These are phyloP conservation scores for Diaperis boleti DNA, from an alignment of 2,888 invertebrate genomes.

Conservation along the genomic window DNA sequence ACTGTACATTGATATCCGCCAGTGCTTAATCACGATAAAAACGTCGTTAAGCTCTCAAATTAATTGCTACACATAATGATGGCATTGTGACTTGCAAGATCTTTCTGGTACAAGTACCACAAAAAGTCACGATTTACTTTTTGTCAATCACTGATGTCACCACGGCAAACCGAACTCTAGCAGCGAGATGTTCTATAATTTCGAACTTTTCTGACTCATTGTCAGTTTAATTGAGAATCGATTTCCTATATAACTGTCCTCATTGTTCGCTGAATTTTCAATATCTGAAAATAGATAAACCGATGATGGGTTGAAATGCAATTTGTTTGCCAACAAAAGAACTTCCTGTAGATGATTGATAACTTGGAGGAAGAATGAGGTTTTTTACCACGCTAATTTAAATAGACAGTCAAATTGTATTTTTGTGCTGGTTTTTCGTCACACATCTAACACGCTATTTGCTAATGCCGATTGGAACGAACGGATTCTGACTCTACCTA, in stretches of 20 bases:
- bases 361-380: slow-evolving; percentile 2
- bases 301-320: slow-evolving; percentile 1
- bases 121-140: slow-evolving; percentile 13
- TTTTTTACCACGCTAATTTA: neutral
- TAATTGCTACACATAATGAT: neutral
- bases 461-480: too few relatives aligned
- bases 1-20: neutral
- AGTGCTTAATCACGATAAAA: neutral
- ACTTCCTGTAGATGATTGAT: slow-evolving; percentile 20
- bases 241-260: slow-evolving; percentile 11
- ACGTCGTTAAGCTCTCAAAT: neutral
- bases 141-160: slow-evolving; percentile 5
- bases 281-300: slow-evolving; percentile 18
- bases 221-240: slow-evolving; percentile 13
- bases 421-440: too few relatives aligned
- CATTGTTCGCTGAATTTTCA: slow-evolving; percentile 16
- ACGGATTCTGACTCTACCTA: too few relatives aligned
- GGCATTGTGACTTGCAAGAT: slow-evolving; percentile 1
- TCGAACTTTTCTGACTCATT: slow-evolving; percentile 11
- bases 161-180: neutral
- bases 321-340: slow-evolving; percentile 10
- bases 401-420: slow-evolving; percentile 1
- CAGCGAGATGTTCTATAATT: slow-evolving; percentile 5
- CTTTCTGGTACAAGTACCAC: neutral
- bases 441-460: too few relatives aligned